These are phyloP conservation scores for Hemicentrotus pulcherrimus DNA, from an alignment of 35 echinoderm and acorn worm species.

Conservation along the genomic window DNA sequence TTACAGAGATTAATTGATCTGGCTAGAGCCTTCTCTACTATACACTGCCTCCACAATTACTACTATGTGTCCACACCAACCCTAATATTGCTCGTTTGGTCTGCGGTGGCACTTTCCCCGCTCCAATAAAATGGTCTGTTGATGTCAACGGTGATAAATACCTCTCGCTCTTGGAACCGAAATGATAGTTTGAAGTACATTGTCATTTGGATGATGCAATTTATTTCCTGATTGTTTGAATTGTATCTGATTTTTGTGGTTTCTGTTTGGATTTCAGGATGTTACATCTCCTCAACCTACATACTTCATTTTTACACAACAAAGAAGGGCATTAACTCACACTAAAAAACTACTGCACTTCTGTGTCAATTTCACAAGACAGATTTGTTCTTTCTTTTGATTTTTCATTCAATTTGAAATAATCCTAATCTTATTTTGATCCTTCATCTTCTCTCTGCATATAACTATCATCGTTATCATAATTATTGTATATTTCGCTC, in stretches of 20 bases:
- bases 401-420: too few relatives aligned
- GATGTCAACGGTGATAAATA: background rate
- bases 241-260: background rate
- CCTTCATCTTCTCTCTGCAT: too few relatives aligned
- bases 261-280: background rate
- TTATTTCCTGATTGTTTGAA: background rate
- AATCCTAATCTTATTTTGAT: too few relatives aligned
- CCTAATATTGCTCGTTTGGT: background rate
- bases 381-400: too few relatives aligned
- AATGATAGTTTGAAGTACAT: background rate
- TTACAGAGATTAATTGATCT: background rate
- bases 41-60: background rate
- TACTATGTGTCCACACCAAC: background rate
- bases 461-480: too few relatives aligned
- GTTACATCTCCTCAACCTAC: background rate
- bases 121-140: constrained; percentile 1
- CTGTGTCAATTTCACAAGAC: too few relatives aligned
- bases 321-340: background rate
- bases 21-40: background rate
- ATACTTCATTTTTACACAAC: background rate
- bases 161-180: background rate
- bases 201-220: constrained; percentile 1
- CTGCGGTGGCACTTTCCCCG: background rate
- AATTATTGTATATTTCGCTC: too few relatives aligned
- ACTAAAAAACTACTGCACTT: too few relatives aligned